These are phyloP conservation scores for Thermophis baileyi DNA, from an alignment of 2,113 vertebrate genomes.

Conservation along the genomic window DNA sequence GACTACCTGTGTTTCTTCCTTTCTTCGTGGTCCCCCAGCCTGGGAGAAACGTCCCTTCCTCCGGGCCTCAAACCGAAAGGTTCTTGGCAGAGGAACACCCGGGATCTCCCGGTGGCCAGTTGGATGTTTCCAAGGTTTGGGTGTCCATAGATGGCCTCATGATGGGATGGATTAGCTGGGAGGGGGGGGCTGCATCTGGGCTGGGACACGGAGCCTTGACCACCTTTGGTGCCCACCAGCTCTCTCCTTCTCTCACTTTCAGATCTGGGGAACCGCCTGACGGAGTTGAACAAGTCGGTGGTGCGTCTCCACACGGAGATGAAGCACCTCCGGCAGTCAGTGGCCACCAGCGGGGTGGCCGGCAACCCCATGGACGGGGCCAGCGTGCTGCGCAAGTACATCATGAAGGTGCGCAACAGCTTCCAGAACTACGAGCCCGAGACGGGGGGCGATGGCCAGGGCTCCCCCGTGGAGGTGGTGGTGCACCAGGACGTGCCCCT, in stretches of 20 bases:
- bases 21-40: not conserved
- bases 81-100: not conserved
- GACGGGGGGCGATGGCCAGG: conserved; percentile 21
- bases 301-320: conserved; percentile 74
- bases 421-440: conserved; percentile 71
- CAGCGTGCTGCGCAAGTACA: conserved; percentile 79
- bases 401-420: conserved; percentile 79
- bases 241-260: not conserved
- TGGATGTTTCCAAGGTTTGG: too few relatives aligned
- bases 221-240: not conserved
- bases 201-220: fast-evolving
- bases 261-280: conserved; percentile 86
- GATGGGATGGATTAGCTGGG: too few relatives aligned
- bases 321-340: conserved; percentile 63
- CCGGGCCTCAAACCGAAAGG: not conserved
- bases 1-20: not conserved
- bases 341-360: not conserved
- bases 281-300: conserved; percentile 80
- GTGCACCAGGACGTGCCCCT: conserved; percentile 43
- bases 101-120: not conserved
- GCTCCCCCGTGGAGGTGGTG: conserved; percentile 51
- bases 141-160: not conserved
- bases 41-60: not conserved
- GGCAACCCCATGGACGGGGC: conserved; percentile 49
- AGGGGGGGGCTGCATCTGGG: not conserved